Conservation (phyloP, 2,113 vertebrate genomes). For the Hyperopisus bebe region DNA sequence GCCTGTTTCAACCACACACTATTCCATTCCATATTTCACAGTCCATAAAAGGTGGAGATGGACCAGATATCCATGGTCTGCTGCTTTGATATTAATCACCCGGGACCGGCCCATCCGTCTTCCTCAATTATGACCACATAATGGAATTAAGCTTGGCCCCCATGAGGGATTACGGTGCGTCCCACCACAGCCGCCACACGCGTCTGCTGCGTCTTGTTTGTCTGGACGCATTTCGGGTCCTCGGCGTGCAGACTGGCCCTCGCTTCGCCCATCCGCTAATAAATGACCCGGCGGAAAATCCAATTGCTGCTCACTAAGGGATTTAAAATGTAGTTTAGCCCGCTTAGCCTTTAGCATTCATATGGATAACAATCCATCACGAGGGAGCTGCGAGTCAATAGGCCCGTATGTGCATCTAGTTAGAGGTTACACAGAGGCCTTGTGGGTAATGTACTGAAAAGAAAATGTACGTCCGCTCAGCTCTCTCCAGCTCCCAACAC, state of each 20-base stretch:
- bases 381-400: neutral
- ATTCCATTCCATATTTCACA: neutral
- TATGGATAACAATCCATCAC: neutral
- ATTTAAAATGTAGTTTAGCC: neutral
- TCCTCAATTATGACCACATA: slow-evolving; percentile 7
- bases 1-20: neutral
- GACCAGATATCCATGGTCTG: neutral
- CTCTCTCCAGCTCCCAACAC: neutral
- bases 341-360: neutral
- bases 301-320: neutral
- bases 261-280: neutral
- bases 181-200: neutral
- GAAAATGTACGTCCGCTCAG: neutral
- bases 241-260: neutral
- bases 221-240: neutral
- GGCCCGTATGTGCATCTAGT: neutral
- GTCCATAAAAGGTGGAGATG: slow-evolving; percentile 1
- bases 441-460: neutral
- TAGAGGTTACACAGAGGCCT: neutral
- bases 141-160: neutral
- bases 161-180: neutral
- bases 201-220: neutral
- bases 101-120: neutral
- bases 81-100: slow-evolving; percentile 16
- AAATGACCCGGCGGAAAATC: neutral